Percentiles rank a stretch among this genome's conserved stretches.
Conservation (phyloP, 2,888 invertebrate genomes). For the Oxystoma pomonae region DNA sequence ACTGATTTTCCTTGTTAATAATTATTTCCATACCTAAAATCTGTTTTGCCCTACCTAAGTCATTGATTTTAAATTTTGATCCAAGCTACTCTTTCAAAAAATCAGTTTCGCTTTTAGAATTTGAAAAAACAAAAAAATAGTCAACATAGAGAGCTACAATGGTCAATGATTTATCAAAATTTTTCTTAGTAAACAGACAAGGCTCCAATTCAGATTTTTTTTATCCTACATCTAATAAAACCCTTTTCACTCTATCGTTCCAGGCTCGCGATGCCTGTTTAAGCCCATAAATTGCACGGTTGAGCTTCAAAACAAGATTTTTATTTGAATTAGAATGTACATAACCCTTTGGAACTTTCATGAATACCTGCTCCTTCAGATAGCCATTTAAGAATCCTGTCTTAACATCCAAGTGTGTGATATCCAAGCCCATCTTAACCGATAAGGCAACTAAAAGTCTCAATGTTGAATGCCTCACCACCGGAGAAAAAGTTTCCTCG, state of each 20-base stretch:
- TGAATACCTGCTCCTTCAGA: too few relatives aligned
- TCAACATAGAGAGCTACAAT: constrained; percentile 28
- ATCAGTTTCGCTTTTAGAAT: constrained; percentile 16
- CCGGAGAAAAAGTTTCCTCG: neutral
- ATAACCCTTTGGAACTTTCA: constrained; percentile 7
- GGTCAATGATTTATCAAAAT: constrained; percentile 15
- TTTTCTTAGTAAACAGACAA: constrained; percentile 22
- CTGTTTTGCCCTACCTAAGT: constrained; percentile 19
- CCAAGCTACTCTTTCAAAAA: constrained; percentile 19
- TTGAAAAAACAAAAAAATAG: constrained; percentile 28
- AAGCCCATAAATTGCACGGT: too few relatives aligned
- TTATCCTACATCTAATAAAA: too few relatives aligned
- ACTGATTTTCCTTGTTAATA: constrained; percentile 11
- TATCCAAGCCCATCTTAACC: neutral
- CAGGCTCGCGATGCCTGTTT: too few relatives aligned
- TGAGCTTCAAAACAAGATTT: too few relatives aligned
- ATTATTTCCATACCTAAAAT: constrained; percentile 19
- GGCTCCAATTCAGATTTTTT: constrained; percentile 23
- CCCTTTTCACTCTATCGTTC: too few relatives aligned
- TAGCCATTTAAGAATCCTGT: too few relatives aligned
- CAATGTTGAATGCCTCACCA: neutral
- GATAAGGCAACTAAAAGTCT: constrained; percentile 4
- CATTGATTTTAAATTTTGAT: constrained; percentile 23
- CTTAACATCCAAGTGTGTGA: too few relatives aligned
- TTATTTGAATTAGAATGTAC: neutral